Base-by-base conservation (phyloP, 2,113 vertebrate genomes). In the Aleadryas rufinucha region DNA sequence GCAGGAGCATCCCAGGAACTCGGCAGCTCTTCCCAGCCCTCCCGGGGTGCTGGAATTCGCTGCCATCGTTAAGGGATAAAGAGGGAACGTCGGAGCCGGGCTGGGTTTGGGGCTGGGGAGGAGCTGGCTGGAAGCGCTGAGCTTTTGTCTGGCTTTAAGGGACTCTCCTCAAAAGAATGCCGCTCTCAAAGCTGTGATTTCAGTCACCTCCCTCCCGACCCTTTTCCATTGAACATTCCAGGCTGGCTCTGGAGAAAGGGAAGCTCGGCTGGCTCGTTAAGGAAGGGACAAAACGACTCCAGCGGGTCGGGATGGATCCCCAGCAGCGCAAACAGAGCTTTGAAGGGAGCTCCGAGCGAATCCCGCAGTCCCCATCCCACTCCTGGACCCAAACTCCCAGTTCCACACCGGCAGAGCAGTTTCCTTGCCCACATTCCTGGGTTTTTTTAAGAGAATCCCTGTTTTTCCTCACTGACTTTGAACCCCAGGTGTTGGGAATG, bases 341-440 rank as follows among this genome's bases (percentile, higher is more conserved):
- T 83, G 86, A 57, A 65, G 45, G 35, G 37, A 28, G 79, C 80
- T 60, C 16, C 0, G 59, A 31, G 65, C 7, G 61, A 39, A n/a
- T 71, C 86, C 82, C 35, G 82, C 83, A 61, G 85, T 14, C 50
- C 59, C 89, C 44, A 53, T 74, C 60, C 59, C 60, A 11, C 18
- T 10, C 33, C 82, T 4, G 86, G 69, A 95, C 89, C 75, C 87
- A 26, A 35, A 6, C 54, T 56, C 54, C 54, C 54, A 2, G 14
- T 14, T 31, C 53, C 53, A 9, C 53, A 3, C 57, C 0, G n/a
- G 23, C 57, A 26, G 10, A 16, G 59, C 95, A 41, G 89, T 75
- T 96, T 90, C 95, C 94, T 90, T 92, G 94, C 82, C 91, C 87
- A 94, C 91, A 83, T 88, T 91, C 35, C 35, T 28, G 7, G 22